These are phyloP conservation scores for Sarcophaga carnaria DNA, from an alignment of 2,888 invertebrate genomes.

Conservation along the genomic window DNA sequence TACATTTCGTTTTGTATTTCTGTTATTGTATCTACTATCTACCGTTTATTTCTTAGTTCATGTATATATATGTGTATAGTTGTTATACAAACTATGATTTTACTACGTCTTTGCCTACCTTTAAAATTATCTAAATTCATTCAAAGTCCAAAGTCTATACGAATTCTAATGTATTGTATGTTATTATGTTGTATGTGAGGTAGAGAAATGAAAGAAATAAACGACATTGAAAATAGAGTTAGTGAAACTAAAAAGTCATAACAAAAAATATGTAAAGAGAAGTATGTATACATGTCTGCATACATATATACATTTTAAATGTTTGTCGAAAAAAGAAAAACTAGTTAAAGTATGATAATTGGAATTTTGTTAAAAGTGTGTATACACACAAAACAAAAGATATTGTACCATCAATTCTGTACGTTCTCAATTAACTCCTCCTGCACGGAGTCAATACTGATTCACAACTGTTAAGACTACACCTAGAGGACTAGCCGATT, in stretches of 20 bases:
- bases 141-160: conserved; percentile 47
- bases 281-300: background rate
- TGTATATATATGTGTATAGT: background rate
- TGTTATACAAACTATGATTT: conserved; percentile 22
- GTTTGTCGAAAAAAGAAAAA: too few relatives aligned
- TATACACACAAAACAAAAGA: too few relatives aligned
- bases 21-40: conserved; percentile 5
- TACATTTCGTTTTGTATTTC: conserved; percentile 23
- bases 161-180: background rate
- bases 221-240: background rate
- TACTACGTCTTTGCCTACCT: conserved; percentile 29
- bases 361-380: too few relatives aligned
- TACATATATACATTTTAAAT: background rate
- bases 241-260: background rate
- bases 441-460: too few relatives aligned
- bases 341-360: too few relatives aligned
- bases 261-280: background rate
- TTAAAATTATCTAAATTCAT: background rate
- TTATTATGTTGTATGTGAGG: background rate
- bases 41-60: background rate
- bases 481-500: too few relatives aligned
- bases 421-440: too few relatives aligned
- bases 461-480: too few relatives aligned
- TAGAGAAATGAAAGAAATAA: background rate
- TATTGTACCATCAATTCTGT: too few relatives aligned